Percentiles rank a stretch among this genome's conserved stretches.
phyloP scores from a whole-genome alignment of 1,140 invertebrate species.

The Trichogramma pretiosum region DNA sequence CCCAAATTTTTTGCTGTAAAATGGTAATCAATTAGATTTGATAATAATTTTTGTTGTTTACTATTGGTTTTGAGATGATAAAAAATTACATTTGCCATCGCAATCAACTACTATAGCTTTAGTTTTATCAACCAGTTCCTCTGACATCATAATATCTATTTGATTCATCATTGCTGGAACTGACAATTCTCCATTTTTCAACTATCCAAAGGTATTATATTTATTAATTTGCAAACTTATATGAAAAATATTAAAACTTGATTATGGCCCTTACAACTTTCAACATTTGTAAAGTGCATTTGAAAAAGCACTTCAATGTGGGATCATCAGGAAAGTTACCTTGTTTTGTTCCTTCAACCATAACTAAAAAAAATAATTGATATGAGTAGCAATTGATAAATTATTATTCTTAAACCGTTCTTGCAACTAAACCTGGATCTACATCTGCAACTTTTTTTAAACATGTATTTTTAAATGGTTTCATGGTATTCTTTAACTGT shows the following conservation, averaged over 20 bases:
- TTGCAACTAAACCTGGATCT: conserved; percentile 17
- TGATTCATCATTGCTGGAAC: conserved; percentile 13
- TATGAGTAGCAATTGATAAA: background rate
- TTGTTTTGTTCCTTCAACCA: conserved; percentile 16
- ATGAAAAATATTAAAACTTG: background rate
- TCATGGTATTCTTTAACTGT: conserved; percentile 15
- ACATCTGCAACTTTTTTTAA: conserved; percentile 8
- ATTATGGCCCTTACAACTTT: conserved; percentile 22
- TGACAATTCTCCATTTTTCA: conserved; percentile 20
- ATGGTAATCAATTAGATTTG: background rate
- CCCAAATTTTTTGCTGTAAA: background rate
- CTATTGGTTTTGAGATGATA: background rate
- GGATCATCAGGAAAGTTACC: conserved; percentile 21
- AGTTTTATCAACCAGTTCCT: conserved; percentile 14
- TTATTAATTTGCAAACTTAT: background rate
- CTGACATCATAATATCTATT: conserved; percentile 20
- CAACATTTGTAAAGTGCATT: conserved; percentile 19
- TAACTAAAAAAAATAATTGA: conserved; percentile 10
- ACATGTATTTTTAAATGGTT: conserved; percentile 15
- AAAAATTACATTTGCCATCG: background rate
- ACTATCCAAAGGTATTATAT: conserved; percentile 6
- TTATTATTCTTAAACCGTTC: too few relatives aligned
- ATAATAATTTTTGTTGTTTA: background rate
- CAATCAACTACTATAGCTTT: conserved; percentile 14
- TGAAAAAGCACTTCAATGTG: conserved; percentile 19